Evolutionary conservation across 2,888 invertebrate species (phyloP).

Genomic region (Mystacides longicornis): DNA sequence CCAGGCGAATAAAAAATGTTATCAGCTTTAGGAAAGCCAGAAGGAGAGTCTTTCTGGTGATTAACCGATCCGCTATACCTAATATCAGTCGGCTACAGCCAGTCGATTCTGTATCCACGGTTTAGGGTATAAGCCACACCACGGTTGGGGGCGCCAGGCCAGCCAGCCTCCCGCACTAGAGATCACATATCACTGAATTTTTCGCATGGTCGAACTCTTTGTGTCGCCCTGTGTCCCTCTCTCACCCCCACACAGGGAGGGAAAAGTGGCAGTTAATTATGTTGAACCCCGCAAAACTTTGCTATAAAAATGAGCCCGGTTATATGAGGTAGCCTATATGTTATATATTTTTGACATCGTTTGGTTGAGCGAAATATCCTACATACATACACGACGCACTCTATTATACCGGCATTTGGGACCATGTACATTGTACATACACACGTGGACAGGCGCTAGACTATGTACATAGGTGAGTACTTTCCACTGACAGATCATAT

Average conservation of each 20-base stretch:
- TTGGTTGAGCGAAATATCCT: not conserved
- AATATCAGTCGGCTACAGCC: not conserved
- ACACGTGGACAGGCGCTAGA: too few species aligned
- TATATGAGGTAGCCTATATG: too few species aligned
- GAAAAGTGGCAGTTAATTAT: constrained; percentile 16
- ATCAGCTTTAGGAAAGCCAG: not conserved
- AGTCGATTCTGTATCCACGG: not conserved
- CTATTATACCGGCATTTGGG: not conserved
- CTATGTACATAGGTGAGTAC: too few species aligned
- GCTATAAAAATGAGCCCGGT: not conserved
- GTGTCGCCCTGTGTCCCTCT: constrained; percentile 11
- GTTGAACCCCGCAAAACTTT: constrained; percentile 1
- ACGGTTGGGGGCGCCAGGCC: not conserved
- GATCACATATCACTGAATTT: constrained; percentile 26
- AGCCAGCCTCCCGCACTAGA: not conserved
- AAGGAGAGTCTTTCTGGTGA: not conserved
- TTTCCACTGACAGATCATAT: too few species aligned
- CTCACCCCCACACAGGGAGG: not conserved
- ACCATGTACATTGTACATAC: too few species aligned
- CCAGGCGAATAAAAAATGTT: too few species aligned
- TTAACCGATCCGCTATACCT: not conserved
- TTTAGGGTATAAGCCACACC: not conserved
- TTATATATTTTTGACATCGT: not conserved
- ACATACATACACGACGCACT: not conserved
- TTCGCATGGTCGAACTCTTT: constrained; percentile 25